phyloP scores from a whole-genome alignment of 2,888 invertebrate genomes.

The Argynnis bischoffii region DNA sequence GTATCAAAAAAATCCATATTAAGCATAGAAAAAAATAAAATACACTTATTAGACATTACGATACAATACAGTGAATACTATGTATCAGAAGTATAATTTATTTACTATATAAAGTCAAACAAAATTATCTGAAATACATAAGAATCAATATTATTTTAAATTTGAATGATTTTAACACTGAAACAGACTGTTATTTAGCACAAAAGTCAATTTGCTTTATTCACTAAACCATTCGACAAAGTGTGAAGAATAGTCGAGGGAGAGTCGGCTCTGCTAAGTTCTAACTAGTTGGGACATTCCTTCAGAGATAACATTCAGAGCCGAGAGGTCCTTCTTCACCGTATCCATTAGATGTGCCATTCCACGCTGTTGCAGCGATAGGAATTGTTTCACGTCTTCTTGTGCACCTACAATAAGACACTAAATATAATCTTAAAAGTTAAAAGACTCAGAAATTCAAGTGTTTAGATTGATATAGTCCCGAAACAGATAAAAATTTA shows the following conservation, averaged over 20 bases:
- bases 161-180: conserved; percentile 2
- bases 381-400: conserved; percentile 88
- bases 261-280: conserved; percentile 46
- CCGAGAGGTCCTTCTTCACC: conserved; percentile 89
- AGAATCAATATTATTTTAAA: not conserved
- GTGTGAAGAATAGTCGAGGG: conserved; percentile 21
- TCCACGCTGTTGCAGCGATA: conserved; percentile 93
- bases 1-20: too few species aligned
- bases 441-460: too few species aligned
- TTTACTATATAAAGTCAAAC: too few species aligned
- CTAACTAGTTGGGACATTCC: conserved; percentile 85
- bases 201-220: conserved; percentile 11
- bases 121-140: too few species aligned
- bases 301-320: conserved; percentile 89
- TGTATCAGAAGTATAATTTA: too few species aligned
- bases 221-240: conserved; percentile 29
- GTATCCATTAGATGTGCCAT: conserved; percentile 93
- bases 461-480: too few species aligned
- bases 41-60: too few species aligned
- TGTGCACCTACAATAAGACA: conserved; percentile 75
- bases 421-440: too few species aligned
- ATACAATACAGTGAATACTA: not conserved
- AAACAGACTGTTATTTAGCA: not conserved
- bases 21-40: too few species aligned
- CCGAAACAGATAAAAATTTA: too few species aligned